phyloP scores from a whole-genome alignment of 53 echinoderm and acorn worm genomes.

The Holothuria leucospilota region DNA sequence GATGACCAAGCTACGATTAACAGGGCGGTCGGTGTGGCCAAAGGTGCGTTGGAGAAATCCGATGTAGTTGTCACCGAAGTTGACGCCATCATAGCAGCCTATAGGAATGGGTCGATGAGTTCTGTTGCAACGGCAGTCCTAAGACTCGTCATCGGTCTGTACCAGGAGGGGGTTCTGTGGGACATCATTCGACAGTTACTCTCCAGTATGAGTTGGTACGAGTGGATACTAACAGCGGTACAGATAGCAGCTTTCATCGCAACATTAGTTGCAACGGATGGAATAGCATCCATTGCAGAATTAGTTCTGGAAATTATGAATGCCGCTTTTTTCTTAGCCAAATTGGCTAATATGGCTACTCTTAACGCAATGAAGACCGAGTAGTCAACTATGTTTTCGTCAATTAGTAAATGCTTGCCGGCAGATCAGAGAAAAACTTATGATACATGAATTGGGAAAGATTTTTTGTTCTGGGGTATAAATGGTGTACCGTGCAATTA shows the following conservation, averaged over 20 bases:
- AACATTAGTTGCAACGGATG: constrained; percentile 2
- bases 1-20: neutral
- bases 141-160: neutral
- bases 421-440: too few species aligned
- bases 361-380: neutral
- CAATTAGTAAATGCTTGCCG: too few species aligned
- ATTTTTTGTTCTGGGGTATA: too few species aligned
- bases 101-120: neutral
- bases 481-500: too few species aligned
- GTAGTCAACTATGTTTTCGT: neutral
- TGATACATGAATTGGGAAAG: too few species aligned
- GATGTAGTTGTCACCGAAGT: neutral
- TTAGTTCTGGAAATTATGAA: constrained; percentile 3
- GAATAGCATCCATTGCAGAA: neutral
- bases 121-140: neutral
- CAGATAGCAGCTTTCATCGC: neutral
- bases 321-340: neutral
- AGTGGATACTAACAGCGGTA: neutral
- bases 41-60: neutral
- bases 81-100: neutral
- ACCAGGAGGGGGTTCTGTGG: neutral
- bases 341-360: neutral
- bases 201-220: neutral
- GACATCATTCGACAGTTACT: neutral
- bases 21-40: neutral